Conservation (phyloP, 2,888 invertebrate species). For the Pollenia griseotomentosa region DNA sequence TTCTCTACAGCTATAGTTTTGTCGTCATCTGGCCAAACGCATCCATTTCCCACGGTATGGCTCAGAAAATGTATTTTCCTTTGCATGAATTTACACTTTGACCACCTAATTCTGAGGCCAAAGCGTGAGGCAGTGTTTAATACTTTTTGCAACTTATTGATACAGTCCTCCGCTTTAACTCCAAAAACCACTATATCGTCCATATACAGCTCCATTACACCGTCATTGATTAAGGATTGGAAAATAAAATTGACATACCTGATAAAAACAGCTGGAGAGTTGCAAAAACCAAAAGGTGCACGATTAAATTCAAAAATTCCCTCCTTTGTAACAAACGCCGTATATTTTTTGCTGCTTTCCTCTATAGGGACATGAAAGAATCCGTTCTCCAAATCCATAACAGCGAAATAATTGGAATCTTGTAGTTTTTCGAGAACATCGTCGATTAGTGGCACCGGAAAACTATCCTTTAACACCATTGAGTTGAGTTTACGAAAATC, state of each 20-base stretch:
- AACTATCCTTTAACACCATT: constrained; percentile 79
- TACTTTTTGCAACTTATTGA: neutral
- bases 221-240: constrained; percentile 48
- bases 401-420: constrained; percentile 47
- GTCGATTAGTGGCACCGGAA: constrained; percentile 76
- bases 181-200: no score
- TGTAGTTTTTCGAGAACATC: constrained; percentile 65
- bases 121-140: constrained; percentile 11
- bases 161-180: neutral
- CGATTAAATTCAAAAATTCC: constrained; percentile 53
- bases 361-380: neutral
- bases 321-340: constrained; percentile 28
- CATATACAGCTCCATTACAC: constrained; percentile 40
- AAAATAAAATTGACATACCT: constrained; percentile 57
- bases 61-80: constrained; percentile 10
- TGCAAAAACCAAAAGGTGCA: constrained; percentile 60
- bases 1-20: neutral
- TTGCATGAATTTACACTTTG: constrained; percentile 32
- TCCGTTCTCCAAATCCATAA: constrained; percentile 49
- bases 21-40: neutral
- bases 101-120: constrained; percentile 35
- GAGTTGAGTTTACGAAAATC: constrained; percentile 82
- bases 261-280: constrained; percentile 59
- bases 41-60: neutral
- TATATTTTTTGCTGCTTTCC: constrained; percentile 31